Conservation (phyloP, 2,797 vertebrate genomes). For the Mormyrus proboscirostris region DNA sequence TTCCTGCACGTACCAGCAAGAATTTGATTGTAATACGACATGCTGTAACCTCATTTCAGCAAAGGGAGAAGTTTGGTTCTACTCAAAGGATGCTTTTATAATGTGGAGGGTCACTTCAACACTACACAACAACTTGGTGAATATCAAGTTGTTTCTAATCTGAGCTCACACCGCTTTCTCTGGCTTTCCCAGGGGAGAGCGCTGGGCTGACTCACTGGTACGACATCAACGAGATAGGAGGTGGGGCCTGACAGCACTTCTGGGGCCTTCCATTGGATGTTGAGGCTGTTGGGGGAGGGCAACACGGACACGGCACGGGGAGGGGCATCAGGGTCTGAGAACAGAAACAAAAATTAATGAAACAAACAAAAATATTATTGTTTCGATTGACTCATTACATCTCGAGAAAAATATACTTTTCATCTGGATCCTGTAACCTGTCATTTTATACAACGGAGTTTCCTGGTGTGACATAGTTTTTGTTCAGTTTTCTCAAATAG, state of each 20-base stretch:
- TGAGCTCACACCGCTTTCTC: neutral
- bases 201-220: constrained; percentile 52
- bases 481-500: neutral
- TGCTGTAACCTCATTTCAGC: neutral
- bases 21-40: neutral
- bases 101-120: neutral
- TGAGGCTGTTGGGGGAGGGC: constrained; percentile 70
- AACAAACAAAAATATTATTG: neutral
- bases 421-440: neutral
- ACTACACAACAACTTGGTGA: no score
- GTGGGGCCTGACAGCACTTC: constrained; percentile 80
- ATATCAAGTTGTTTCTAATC: neutral
- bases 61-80: neutral
- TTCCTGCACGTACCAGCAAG: neutral
- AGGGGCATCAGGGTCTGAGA: constrained; percentile 79
- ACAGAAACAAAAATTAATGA: neutral
- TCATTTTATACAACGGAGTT: neutral
- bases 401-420: neutral
- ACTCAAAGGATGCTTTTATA: neutral
- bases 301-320: constrained; percentile 68
- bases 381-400: neutral
- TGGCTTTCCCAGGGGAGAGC: neutral
- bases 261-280: constrained; percentile 76
- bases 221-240: constrained; percentile 78
- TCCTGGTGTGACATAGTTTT: neutral